These are phyloP conservation scores for Megaustenia siamemsis DNA, from an alignment of 2,888 invertebrate species.

Conservation along the genomic window DNA sequence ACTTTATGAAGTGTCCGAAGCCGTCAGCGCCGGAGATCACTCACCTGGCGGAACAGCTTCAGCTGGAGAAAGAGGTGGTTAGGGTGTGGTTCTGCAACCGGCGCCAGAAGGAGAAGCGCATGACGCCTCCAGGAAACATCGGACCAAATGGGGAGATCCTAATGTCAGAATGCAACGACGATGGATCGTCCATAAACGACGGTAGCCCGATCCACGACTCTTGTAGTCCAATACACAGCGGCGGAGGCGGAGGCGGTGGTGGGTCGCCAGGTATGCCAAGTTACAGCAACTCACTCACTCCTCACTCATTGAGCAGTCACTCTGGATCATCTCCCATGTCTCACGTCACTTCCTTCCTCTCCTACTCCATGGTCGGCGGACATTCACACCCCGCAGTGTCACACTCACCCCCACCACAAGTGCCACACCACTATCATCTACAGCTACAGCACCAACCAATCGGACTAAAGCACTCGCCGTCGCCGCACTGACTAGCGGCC, in stretches of 20 bases:
- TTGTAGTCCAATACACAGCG: conserved; percentile 52
- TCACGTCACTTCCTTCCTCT: conserved; percentile 51
- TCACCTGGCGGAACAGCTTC: conserved; percentile 94
- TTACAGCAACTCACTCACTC: conserved; percentile 52
- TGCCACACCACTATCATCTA: conserved; percentile 55
- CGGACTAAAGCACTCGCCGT: conserved; percentile 52
- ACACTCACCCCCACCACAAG: conserved; percentile 55
- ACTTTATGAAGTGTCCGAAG: conserved; percentile 99
- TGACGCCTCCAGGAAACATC: conserved; percentile 75
- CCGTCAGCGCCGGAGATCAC: conserved; percentile 99
- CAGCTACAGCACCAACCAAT: conserved; percentile 48
- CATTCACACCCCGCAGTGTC: conserved; percentile 52
- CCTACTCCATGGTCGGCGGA: conserved; percentile 54
- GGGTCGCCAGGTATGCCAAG: conserved; percentile 54
- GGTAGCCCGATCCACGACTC: conserved; percentile 51
- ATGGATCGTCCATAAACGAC: conserved; percentile 54
- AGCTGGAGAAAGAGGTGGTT: conserved; percentile 99
- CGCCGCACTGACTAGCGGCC: conserved; percentile 58
- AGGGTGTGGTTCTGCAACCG: conserved; percentile 99
- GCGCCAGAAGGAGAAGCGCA: conserved; percentile 83
- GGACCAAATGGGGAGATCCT: conserved; percentile 78
- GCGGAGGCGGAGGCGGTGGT: conserved; percentile 49
- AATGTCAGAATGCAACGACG: conserved; percentile 63
- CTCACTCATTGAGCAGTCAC: conserved; percentile 57
- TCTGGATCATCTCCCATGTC: conserved; percentile 56